These are phyloP conservation scores for Leucoma salicis DNA, from an alignment of 2,888 invertebrate species.

Conservation along the genomic window DNA sequence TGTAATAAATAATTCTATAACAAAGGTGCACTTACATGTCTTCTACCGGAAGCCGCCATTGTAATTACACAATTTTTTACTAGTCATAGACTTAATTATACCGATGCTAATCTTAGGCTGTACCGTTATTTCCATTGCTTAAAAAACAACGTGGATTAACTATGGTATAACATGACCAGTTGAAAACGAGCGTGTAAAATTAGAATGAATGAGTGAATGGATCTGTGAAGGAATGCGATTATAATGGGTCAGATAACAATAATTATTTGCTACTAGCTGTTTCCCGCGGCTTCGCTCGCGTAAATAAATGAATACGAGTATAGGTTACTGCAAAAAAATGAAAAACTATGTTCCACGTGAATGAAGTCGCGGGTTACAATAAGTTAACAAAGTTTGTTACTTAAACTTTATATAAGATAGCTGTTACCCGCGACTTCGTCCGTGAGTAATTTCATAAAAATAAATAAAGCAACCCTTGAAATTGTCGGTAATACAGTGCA, in stretches of 20 bases:
- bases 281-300: too few species aligned
- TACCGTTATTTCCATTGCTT: constrained; percentile 30
- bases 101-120: constrained; percentile 30
- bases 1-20: background rate
- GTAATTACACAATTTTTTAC: constrained; percentile 34
- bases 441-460: too few species aligned
- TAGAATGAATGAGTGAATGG: constrained; percentile 7
- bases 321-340: too few species aligned
- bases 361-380: too few species aligned
- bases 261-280: too few species aligned
- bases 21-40: background rate
- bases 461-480: too few species aligned
- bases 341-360: too few species aligned
- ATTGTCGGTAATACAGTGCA: too few species aligned
- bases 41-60: constrained; percentile 19
- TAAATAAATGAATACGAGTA: too few species aligned
- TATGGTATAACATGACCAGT: constrained; percentile 13
- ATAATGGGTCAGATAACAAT: background rate
- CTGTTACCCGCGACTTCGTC: too few species aligned
- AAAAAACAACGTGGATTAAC: constrained; percentile 25
- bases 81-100: constrained; percentile 31
- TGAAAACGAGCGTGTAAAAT: constrained; percentile 7
- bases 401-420: too few species aligned
- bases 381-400: too few species aligned
- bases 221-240: background rate